Base-by-base conservation (phyloP, 2,888 invertebrate genomes). In the Hofmannophila pseudospretella region DNA sequence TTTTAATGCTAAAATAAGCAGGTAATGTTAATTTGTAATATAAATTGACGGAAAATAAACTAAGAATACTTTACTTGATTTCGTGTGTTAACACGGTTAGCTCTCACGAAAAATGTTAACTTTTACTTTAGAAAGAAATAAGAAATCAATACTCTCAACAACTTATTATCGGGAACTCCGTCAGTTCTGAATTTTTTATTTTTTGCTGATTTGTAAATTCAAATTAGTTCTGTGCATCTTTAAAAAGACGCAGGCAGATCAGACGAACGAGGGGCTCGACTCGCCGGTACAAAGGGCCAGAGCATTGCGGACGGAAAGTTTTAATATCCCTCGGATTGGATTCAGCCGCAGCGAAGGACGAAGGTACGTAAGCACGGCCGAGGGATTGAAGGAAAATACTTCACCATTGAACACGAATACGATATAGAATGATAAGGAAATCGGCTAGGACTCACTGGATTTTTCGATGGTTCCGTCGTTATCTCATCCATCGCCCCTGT, bases 271-370 rank as follows among this genome's bases (percentile, higher is more conserved):
- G 51, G 58, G 56, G 11, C n/a, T 23, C 23, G 57, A 58, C 60
- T 59, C 62, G 57, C 58, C 56, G 51, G 58, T 54, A 77, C 68
- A 76, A 80, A 79, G 73, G 72, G 67, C 59, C 52, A 53, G 53
- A 59, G 64, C 58, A 65, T 64, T 56, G 67, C 65, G 67, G 69
- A 67, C 67, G 69, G 71, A 81, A 85, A 81, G 74, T 86, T 87
- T 84, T 85, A 85, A 87, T 85, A 85, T 84, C 82, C 76, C 73
- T 71, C 68, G 74, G 79, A 82, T 82, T 79, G 77, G 81, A 80
- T 81, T 70, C 73, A 73, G 72, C 76, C 73, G 56, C 27, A 27
- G 10, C 71, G 34, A 76, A 65, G 66, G 67, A 69, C 62, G 68
- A 64, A 67, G 67, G 66, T n/a, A n/a, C n/a, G n/a, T n/a, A n/a